These are phyloP conservation scores for Chamaea fasciata DNA, from an alignment of 2,113 vertebrate species.

Conservation along the genomic window DNA sequence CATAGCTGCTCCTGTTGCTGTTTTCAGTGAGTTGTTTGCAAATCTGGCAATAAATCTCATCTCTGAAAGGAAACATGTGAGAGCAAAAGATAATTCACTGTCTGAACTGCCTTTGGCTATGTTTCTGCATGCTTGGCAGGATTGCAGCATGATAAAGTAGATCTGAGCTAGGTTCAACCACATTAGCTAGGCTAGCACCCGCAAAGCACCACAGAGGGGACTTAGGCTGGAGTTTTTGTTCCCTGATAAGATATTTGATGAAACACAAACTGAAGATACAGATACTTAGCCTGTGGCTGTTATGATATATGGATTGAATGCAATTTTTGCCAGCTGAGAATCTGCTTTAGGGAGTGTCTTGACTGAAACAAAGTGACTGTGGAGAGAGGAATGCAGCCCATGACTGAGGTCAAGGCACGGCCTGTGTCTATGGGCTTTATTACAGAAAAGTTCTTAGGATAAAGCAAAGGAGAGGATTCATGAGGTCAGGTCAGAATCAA, in stretches of 20 bases:
- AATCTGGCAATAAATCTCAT: conserved; percentile 98
- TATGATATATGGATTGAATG: not conserved
- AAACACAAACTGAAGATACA: not conserved
- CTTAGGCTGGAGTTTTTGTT: not conserved
- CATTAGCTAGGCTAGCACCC: not conserved
- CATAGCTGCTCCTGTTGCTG: conserved; percentile 79
- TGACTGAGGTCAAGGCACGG: not conserved
- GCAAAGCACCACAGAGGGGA: not conserved
- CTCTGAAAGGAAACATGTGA: conserved; percentile 73
- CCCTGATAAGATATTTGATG: not conserved
- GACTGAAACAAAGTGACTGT: not conserved
- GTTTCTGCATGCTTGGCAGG: not conserved
- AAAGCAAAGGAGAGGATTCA: not conserved
- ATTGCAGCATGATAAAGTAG: not conserved
- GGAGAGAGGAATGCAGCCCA: not conserved
- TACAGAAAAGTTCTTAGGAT: not conserved
- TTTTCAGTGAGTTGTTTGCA: conserved; percentile 95
- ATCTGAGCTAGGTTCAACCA: not conserved
- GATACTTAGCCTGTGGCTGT: not conserved
- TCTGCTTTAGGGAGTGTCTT: not conserved
- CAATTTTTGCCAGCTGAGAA: not conserved
- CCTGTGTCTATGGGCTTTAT: not conserved
- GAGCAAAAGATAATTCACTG: not conserved
- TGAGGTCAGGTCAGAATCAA: not conserved
- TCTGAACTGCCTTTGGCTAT: not conserved